A percentile compares a stretch with the other conserved stretches of the same genome.
Evolutionary conservation across 2,888 invertebrate species (phyloP).

Genomic region (Sycophila texana): DNA sequence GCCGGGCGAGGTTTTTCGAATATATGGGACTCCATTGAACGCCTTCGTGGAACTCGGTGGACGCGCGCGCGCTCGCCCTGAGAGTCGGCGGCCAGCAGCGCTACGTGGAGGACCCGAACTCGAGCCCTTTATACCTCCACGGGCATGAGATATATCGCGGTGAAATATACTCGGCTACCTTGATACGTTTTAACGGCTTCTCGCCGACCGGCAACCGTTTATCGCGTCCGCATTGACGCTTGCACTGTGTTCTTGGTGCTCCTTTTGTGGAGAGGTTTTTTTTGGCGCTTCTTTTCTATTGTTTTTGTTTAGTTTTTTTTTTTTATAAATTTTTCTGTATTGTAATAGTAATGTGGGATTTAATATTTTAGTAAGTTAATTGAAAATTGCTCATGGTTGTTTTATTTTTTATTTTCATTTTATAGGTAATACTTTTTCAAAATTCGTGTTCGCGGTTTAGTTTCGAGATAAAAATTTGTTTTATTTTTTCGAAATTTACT

Average conservation of each 20-base stretch:
- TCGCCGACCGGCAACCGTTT: slow-evolving; percentile 19
- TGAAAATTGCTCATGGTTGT: too few species aligned
- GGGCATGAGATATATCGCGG: slow-evolving; percentile 48
- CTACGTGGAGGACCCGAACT: not conserved
- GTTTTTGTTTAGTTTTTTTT: not conserved
- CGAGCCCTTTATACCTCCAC: not conserved
- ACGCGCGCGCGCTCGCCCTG: too few species aligned
- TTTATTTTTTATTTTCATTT: too few species aligned
- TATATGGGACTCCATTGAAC: slow-evolving; percentile 53
- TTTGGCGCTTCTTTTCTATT: not conserved
- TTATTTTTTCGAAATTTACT: too few species aligned
- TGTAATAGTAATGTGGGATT: not conserved
- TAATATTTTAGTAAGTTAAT: too few species aligned
- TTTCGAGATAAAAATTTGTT: too few species aligned
- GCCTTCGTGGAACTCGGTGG: slow-evolving; percentile 53
- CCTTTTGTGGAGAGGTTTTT: not conserved
- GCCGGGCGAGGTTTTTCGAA: slow-evolving; percentile 16
- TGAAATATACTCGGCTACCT: slow-evolving; percentile 35
- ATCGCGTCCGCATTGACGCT: not conserved
- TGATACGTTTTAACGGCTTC: slow-evolving; percentile 45
- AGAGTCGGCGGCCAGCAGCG: not conserved
- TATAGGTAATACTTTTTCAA: too few species aligned
- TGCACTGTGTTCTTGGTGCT: slow-evolving; percentile 14
- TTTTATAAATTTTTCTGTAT: not conserved
- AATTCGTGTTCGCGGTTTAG: too few species aligned